Evolutionary conservation across 2,888 invertebrate species (phyloP), one percentile per base, ranked within the genome.

Genomic region (Crossocerus cetratus): DNA sequence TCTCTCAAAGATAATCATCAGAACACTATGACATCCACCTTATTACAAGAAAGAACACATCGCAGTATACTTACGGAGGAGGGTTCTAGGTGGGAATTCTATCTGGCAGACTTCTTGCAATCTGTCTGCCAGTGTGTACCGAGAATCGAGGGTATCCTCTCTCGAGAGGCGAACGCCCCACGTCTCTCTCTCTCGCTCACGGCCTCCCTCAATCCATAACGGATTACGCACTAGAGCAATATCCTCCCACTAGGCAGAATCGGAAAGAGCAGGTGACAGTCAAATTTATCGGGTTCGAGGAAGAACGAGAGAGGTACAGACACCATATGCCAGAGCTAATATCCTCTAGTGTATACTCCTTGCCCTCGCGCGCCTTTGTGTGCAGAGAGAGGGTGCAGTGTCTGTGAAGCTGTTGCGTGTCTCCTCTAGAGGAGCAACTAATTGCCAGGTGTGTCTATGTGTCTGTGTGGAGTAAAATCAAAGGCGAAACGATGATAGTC

Each of bases 1-100:
- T 45, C 14, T 14, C 4, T 0, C 4, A 49, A 49, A 11, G 49
- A 72, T 83, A 83, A 81, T 81, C 83, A 81, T 81, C 81, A 83
- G 72, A 81, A 81, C 75, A 66, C 65, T 80, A 83, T 69, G 74
- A 81, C 81, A 81, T 81, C 81, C 81, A 81, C 81, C 81, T 81
- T 81, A 62, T 81, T 83, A 81, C 83, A 76, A 72, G 60, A 56
- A 70, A 32, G 60, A 65, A 73, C 53, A 32, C 32, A 32, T 32
- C 32, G 5, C 32, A 32, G 8, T 32, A 32, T 32, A 32, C 32
- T 32, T 32, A 32, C 32, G 32, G 23, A 32, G 23, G 8, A 2
- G 8, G 8, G n/a, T n/a, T n/a, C n/a, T n/a, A n/a, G n/a, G n/a
- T n/a, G 3, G 23, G 23, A 32, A 74, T 71, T 74, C 59, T 81